These are phyloP conservation scores for Ictalurus punctatus DNA, from an alignment of 2,113 vertebrate genomes.

Conservation along the genomic window DNA sequence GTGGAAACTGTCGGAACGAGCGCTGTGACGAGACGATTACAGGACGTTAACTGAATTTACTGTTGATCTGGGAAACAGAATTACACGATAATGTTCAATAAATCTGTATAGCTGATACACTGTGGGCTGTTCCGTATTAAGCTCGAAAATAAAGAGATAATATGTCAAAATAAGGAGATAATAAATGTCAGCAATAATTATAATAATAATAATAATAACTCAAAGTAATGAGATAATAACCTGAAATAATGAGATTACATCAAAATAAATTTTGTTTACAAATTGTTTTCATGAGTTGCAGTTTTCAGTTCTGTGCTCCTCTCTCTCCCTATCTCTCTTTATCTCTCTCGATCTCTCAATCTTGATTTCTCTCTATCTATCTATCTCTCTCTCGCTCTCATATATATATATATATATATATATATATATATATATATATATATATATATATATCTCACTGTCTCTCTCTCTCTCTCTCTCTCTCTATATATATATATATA, in stretches of 20 bases:
- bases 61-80: background rate
- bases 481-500: too few species aligned
- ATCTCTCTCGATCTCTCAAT: too few species aligned
- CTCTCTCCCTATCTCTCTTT: too few species aligned
- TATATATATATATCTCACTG: too few species aligned
- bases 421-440: too few species aligned
- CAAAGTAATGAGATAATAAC: background rate
- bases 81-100: background rate
- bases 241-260: background rate
- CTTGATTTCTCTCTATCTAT: too few species aligned
- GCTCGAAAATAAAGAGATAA: background rate
- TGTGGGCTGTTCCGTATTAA: background rate
- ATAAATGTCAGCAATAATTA: too few species aligned
- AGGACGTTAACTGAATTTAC: background rate
- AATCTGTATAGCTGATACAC: background rate
- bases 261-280: background rate
- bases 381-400: too few species aligned
- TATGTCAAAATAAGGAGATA: background rate
- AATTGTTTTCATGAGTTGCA: background rate
- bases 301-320: background rate
- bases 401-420: too few species aligned
- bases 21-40: background rate
- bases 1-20: background rate
- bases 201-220: too few species aligned
- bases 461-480: too few species aligned